Base-by-base conservation (phyloP, 2,888 invertebrate genomes). In the Iphiclides podalirius region DNA sequence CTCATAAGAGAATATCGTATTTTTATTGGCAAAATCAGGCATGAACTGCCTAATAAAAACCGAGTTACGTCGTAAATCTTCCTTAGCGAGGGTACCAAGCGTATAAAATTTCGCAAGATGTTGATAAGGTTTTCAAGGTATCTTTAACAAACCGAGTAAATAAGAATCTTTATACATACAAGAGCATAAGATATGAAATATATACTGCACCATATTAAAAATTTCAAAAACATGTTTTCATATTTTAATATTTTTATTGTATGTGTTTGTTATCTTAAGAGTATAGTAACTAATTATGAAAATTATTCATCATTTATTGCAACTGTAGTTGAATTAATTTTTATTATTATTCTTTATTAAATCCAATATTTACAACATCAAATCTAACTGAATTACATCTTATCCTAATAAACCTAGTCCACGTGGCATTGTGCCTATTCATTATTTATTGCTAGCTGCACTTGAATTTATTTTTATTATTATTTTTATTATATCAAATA, bases 1-100 rank as follows among this genome's bases (percentile, higher is more conserved):
- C 31, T 16, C 6, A 1, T 11, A 16, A 0, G 1, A n/a, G 26
- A 33, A 23, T 20, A 15, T 34, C 15, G 9, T 23, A 34, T 20
- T 46, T 43, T 46, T 39, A 39, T 34, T 39, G 34, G 33, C n/a
- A 34, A 13, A 38, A 46, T 46, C 46, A 46, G 34, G 33, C 34
- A 11, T 9, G 39, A 11, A 46, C 23, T 23, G 38, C 15, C 23
- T 14, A 46, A 46, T 46, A 46, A 46, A 39, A 46, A 9, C 12
- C 46, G 33, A 46, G 46, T 46, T 39, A 39, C 15, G 39, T 39
- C 39, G 39, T 46, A 46, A 46, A 46, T 47, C 36, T 41, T 45
- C 37, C 31, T 31, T 23, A 17, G 15, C 1, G 47, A 14, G 16
- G 36, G 42, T 42, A 48, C 20, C 26, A 31, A 14, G 33, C 26